These are phyloP conservation scores for Coreoperca whiteheadi DNA, from an alignment of 2,113 vertebrate species.

Conservation along the genomic window DNA sequence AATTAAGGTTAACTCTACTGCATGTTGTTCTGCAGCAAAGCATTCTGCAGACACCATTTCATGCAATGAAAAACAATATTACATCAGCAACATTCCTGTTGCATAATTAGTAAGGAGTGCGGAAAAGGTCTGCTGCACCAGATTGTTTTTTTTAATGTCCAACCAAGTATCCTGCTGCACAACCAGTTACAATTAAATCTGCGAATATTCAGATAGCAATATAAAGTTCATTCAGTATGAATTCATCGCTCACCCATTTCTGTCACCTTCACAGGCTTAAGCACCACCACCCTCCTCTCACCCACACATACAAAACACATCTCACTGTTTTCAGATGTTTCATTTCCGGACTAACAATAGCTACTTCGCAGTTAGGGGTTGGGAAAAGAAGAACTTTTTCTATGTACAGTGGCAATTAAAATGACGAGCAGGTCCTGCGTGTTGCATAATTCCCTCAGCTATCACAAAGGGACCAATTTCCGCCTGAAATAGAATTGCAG, in stretches of 20 bases:
- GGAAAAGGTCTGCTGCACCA: conserved; percentile 32
- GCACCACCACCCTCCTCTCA: conserved; percentile 39
- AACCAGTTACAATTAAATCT: conserved; percentile 39
- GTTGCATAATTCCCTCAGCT: conserved; percentile 76
- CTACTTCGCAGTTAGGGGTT: conserved; percentile 61
- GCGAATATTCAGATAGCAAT: conserved; percentile 24
- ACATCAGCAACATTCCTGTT: conserved; percentile 61
- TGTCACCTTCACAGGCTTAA: conserved; percentile 21
- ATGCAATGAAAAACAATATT: conserved; percentile 29
- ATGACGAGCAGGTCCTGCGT: conserved; percentile 67
- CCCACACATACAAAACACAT: conserved; percentile 42
- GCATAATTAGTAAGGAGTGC: conserved; percentile 58
- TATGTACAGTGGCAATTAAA: conserved; percentile 81
- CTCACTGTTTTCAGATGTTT: conserved; percentile 50
- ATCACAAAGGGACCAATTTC: conserved; percentile 85
- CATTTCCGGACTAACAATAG: conserved; percentile 47
- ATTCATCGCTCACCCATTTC: conserved; percentile 24
- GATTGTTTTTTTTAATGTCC: conserved; percentile 31
- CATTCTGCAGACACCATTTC: conserved; percentile 23
- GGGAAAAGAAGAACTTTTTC: conserved; percentile 47
- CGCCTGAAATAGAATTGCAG: conserved; percentile 74
- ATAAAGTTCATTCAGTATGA: conserved; percentile 30
- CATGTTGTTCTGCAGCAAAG: conserved; percentile 1
- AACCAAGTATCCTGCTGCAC: conserved; percentile 3
- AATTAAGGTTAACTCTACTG: conserved; percentile 26